A percentile compares a stretch with the other conserved stretches of the same genome.
These are phyloP conservation scores for Bombus soroeensis DNA, from an alignment of 1,140 invertebrate genomes.

Conservation along the genomic window DNA sequence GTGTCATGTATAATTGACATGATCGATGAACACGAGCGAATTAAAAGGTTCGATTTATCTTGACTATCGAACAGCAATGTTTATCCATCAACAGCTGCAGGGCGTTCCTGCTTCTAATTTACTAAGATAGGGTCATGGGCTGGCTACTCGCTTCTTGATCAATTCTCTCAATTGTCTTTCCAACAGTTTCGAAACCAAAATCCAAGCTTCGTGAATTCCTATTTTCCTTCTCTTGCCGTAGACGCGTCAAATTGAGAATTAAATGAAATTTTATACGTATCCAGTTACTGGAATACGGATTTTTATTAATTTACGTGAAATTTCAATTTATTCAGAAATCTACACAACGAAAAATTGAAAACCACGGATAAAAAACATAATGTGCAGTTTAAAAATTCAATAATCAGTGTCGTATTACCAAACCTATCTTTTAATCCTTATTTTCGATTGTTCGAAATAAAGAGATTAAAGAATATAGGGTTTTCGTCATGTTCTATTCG, in stretches of 20 bases:
- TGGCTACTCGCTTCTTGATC: background rate
- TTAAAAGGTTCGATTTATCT: slow-evolving; percentile 54
- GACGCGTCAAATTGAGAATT: background rate
- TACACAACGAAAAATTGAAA: too few relatives aligned
- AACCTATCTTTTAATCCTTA: too few relatives aligned
- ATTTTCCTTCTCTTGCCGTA: background rate
- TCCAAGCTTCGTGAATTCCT: background rate
- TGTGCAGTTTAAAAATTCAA: too few relatives aligned
- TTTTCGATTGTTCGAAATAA: too few relatives aligned
- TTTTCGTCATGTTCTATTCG: too few relatives aligned
- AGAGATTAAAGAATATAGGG: too few relatives aligned
- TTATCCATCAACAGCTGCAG: slow-evolving; percentile 57
- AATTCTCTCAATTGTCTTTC: slow-evolving; percentile 13
- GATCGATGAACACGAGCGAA: slow-evolving; percentile 57
- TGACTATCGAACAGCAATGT: slow-evolving; percentile 57
- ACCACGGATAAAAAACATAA: too few relatives aligned
- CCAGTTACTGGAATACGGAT: too few relatives aligned
- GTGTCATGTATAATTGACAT: slow-evolving; percentile 58
- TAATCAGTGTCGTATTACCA: too few relatives aligned
- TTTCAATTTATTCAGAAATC: too few relatives aligned
- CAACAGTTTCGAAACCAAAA: background rate
- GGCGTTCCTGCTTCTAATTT: slow-evolving; percentile 45
- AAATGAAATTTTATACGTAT: background rate
- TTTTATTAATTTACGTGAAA: too few relatives aligned
- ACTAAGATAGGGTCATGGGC: slow-evolving; percentile 20